Conservation (phyloP, 2,797 vertebrate species). For the Lagorchestes hirsutus region DNA sequence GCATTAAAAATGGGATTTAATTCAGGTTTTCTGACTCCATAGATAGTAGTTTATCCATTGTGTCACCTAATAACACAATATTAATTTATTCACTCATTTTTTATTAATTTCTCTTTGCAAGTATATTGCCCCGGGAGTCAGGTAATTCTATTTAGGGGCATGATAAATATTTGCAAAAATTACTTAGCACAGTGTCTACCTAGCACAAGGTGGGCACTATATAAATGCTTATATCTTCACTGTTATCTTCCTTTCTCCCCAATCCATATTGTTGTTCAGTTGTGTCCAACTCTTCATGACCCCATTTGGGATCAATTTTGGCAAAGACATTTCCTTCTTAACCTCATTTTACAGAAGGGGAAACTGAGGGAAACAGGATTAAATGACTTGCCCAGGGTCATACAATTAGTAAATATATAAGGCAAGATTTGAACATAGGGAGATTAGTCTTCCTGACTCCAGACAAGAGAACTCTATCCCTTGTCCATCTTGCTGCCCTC, state of each 20-base stretch:
- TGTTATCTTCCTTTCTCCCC: background rate
- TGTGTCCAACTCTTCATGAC: too few species aligned
- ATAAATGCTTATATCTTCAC: background rate
- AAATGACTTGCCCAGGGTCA: too few species aligned
- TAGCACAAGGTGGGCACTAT: background rate
- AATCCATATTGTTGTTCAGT: background rate
- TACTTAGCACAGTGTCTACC: background rate
- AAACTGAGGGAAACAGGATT: too few species aligned
- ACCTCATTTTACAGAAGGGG: too few species aligned
- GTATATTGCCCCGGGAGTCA: background rate
- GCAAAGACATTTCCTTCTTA: too few species aligned
- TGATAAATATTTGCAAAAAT: background rate
- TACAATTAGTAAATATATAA: too few species aligned
- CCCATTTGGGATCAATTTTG: too few species aligned
- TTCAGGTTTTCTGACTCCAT: background rate
- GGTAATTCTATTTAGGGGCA: background rate
- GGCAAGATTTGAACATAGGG: too few species aligned
- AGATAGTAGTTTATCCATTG: background rate
- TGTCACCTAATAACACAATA: background rate
- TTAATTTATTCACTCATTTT: background rate
- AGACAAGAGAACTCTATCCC: too few species aligned
- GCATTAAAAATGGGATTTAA: background rate
- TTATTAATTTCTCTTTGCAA: background rate
- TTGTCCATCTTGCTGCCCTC: too few species aligned
- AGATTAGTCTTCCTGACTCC: too few species aligned